Evolutionary conservation across 30 jellyfish, hydroid and myxozoan species (phyloP).

Genomic region (Pelagia noctiluca): DNA sequence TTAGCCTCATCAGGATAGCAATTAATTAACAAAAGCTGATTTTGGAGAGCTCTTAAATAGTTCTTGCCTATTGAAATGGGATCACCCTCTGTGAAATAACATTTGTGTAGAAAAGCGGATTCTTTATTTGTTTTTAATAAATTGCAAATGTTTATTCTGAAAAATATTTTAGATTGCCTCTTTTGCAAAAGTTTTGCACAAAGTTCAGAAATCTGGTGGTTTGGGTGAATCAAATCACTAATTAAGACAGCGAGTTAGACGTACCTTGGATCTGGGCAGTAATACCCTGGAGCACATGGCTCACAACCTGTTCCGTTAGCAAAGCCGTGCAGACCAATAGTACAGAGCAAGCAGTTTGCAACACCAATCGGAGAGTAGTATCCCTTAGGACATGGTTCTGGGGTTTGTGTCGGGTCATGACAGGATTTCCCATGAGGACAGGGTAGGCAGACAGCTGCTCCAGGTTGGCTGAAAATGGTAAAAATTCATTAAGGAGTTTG

Average conservation of each 20-base stretch:
- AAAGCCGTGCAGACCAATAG: slow-evolving; percentile 66
- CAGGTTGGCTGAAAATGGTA: slow-evolving; percentile 79
- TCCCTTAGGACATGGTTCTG: slow-evolving; percentile 88
- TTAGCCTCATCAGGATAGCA: no score
- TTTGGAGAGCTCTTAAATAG: no score
- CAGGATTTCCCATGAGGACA: slow-evolving; percentile 96
- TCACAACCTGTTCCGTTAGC: slow-evolving; percentile 92
- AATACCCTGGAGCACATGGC: slow-evolving; percentile 95
- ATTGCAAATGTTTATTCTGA: no score
- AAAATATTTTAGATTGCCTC: no score
- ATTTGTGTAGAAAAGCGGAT: no score
- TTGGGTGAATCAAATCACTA: neutral
- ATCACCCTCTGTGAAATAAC: no score
- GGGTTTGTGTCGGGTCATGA: slow-evolving; percentile 78
- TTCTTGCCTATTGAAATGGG: no score
- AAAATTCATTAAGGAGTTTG: no score
- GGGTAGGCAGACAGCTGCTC: slow-evolving; percentile 83
- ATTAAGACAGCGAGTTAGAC: neutral
- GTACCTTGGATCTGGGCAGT: slow-evolving; percentile 96
- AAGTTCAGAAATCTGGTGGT: neutral
- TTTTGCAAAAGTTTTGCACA: neutral
- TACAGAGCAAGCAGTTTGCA: slow-evolving; percentile 75
- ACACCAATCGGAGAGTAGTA: slow-evolving; percentile 79
- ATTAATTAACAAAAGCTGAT: no score
- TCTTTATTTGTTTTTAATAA: no score